phyloP scores from a whole-genome alignment of 2,888 invertebrate species.

The Brachynemurus nebulosus region DNA sequence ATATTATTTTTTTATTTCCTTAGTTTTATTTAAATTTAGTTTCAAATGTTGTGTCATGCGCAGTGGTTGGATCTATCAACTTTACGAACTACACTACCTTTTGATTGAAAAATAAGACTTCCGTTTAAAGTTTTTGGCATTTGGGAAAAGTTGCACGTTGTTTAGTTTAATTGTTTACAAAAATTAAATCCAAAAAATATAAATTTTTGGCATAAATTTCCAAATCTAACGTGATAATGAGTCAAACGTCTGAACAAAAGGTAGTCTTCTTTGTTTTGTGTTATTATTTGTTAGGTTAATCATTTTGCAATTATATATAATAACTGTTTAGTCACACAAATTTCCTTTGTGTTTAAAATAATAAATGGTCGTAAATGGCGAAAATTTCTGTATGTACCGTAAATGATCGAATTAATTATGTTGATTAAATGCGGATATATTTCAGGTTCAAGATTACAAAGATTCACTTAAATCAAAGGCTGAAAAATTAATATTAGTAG shows the following conservation, averaged over 20 bases:
- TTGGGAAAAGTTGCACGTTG: conserved; percentile 5
- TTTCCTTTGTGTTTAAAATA: too few species aligned
- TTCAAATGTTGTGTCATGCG: background rate
- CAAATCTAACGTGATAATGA: background rate
- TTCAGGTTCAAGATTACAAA: conserved; percentile 81
- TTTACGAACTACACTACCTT: background rate
- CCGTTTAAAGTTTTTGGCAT: conserved; percentile 2
- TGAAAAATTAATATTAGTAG: conserved; percentile 74
- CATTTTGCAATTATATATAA: too few species aligned
- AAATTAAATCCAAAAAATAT: background rate
- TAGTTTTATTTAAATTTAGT: background rate
- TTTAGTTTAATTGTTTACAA: background rate
- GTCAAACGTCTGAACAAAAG: background rate
- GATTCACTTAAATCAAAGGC: conserved; percentile 77
- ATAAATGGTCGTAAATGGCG: too few species aligned
- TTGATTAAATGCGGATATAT: too few species aligned
- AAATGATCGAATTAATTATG: too few species aligned
- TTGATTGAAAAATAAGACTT: too few species aligned
- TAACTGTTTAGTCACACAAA: too few species aligned
- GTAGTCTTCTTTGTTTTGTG: too few species aligned
- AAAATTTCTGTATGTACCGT: background rate
- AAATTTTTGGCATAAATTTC: background rate
- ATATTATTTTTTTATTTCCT: background rate
- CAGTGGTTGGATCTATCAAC: background rate
- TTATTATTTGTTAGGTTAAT: too few species aligned